Evolutionary conservation across 2,888 invertebrate species (phyloP), one percentile per base, ranked within the genome.

Genomic region (Epinotia demarniana): DNA sequence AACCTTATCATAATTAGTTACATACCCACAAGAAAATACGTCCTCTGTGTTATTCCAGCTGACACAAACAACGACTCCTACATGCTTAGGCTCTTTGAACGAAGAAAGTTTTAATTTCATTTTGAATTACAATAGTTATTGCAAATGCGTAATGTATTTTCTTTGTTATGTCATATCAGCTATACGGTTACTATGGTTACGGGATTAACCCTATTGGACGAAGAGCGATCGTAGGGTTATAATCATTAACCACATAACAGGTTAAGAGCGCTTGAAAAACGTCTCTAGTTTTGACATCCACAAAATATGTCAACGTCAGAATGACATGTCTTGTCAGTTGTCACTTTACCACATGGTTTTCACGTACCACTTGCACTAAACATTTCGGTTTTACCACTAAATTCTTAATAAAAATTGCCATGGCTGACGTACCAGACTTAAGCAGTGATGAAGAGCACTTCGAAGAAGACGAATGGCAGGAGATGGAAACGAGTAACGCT

Each of bases 41-140:
- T 99, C 99, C 89, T 99, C 99, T 43, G 98, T 96, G 81, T 97
- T 97, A 88, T 97, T 97, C 99, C 99, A 99, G 80, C 97, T 97
- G 16, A 98, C 97, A 88, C 98, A 98, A 77, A 97, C 97, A 13
- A 98, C 97, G n/a, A 97, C 95, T 82, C 97, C 97, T 77, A 93
- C 93, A 88, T 97, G 97, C 75, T 97, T 96, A 23, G 96, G 96
- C 83, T 96, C 97, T 85, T 97, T 97, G 81, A 96, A 96, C 77
- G 97, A 90, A 60, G 96, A 96, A 80, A 97, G 96, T 95, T 98
- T 98, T 79, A 98, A 95, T 89, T 97, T 96, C 98, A 98, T 98
- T 81, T 72, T 80, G 16, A 27, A 55, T 23, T 19, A 16, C 19
- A 4, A 23, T 16, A 6, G 9, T 43, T 68, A 16, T n/a, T 19